Conservation (phyloP, 2,797 vertebrate genomes). For the Onychomys torridus region DNA sequence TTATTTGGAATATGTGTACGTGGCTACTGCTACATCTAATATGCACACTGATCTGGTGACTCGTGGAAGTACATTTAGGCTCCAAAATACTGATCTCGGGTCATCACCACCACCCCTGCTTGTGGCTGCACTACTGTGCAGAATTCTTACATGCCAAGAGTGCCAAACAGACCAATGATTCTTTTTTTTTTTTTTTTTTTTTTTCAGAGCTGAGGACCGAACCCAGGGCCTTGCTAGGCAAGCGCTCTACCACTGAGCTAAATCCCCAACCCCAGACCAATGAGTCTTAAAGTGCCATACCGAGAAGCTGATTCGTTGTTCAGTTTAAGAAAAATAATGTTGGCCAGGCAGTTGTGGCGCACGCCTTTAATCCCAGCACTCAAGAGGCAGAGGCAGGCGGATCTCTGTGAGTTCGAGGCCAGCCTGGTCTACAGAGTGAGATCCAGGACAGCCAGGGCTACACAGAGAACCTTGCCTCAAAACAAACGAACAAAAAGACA, state of each 20-base stretch:
- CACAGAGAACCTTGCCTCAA: background rate
- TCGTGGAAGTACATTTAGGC: background rate
- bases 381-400: background rate
- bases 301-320: constrained; percentile 12
- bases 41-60: background rate
- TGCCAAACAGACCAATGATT: background rate
- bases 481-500: background rate
- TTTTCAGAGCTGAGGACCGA: too few species aligned
- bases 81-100: background rate
- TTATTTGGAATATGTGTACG: background rate
- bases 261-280: too few species aligned
- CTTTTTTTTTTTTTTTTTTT: too few species aligned
- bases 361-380: background rate
- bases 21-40: background rate
- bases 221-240: too few species aligned
- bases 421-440: background rate
- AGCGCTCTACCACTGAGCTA: too few species aligned
- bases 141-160: background rate
- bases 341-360: background rate
- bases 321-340: background rate
- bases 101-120: background rate
- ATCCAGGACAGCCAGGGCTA: background rate
- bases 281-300: background rate
- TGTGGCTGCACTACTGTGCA: background rate
- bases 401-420: background rate